These are phyloP conservation scores for Agonopterix arenella DNA, from an alignment of 2,888 invertebrate species.

Conservation along the genomic window DNA sequence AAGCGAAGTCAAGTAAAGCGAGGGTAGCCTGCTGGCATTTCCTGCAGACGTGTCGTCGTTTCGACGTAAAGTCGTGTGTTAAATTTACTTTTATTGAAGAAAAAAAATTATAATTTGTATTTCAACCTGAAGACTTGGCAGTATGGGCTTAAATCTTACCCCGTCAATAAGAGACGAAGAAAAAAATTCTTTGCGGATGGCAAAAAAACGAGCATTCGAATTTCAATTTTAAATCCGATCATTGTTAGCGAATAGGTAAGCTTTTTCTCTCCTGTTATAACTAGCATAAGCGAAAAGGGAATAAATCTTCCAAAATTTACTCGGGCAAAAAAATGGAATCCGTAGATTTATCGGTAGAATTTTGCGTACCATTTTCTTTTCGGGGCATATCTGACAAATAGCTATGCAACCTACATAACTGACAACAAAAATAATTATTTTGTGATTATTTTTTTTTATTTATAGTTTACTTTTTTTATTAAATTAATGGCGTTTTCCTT, in stretches of 20 bases:
- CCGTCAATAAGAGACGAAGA: no score
- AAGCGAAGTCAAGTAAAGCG: constrained; percentile 31
- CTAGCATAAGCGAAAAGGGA: constrained; percentile 8
- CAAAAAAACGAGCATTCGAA: constrained; percentile 10
- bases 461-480: no score
- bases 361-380: constrained; percentile 8
- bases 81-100: neutral
- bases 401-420: neutral
- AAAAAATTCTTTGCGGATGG: neutral
- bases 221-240: constrained; percentile 19
- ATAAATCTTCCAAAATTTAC: constrained; percentile 12
- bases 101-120: neutral
- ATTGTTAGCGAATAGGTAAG: constrained; percentile 7
- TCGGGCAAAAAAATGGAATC: constrained; percentile 9
- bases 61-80: neutral
- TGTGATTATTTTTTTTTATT: no score
- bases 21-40: constrained; percentile 7
- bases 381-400: constrained; percentile 3
- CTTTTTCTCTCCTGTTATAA: constrained; percentile 10
- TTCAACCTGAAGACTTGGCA: no score
- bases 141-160: no score
- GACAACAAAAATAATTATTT: no score
- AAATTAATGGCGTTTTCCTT: no score
- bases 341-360: constrained; percentile 13
- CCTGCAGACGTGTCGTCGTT: constrained; percentile 16